Evolutionary conservation across 2,888 invertebrate species (phyloP).

Genomic region (Minunthozetes semirufus): DNA sequence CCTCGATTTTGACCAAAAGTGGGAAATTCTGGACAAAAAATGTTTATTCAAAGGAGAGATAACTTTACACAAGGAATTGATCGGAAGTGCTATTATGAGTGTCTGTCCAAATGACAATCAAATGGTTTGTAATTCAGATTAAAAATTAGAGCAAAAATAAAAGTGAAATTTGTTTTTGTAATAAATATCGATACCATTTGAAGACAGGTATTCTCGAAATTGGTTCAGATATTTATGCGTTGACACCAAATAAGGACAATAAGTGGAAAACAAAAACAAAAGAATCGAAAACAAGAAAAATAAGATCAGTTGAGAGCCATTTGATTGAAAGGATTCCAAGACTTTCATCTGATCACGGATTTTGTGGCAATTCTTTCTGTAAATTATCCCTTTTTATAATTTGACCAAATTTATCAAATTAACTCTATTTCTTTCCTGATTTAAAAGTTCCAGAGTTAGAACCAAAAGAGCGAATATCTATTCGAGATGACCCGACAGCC

Average conservation of each 20-base stretch:
- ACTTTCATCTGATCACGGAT: neutral
- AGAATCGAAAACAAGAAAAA: neutral
- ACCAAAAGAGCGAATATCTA: neutral
- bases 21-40: slow-evolving; percentile 1
- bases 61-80: neutral
- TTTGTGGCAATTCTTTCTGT: slow-evolving; percentile 4
- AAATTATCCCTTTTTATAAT: neutral
- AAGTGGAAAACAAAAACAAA: neutral
- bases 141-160: neutral
- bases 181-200: neutral
- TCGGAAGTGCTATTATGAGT: neutral
- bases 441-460: neutral
- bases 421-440: neutral
- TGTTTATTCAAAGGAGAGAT: neutral
- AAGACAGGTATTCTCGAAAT: slow-evolving; percentile 3
- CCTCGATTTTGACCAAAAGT: neutral
- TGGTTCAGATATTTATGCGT: neutral
- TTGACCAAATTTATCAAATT: neutral
- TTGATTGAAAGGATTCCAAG: neutral
- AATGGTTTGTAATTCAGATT: neutral
- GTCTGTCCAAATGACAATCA: neutral
- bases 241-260: neutral
- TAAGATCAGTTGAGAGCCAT: neutral
- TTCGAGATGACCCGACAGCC: neutral
- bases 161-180: neutral